Evolutionary conservation across 1,140 invertebrate species (phyloP).

Genomic region (Leptinotarsa undecemlineata): DNA sequence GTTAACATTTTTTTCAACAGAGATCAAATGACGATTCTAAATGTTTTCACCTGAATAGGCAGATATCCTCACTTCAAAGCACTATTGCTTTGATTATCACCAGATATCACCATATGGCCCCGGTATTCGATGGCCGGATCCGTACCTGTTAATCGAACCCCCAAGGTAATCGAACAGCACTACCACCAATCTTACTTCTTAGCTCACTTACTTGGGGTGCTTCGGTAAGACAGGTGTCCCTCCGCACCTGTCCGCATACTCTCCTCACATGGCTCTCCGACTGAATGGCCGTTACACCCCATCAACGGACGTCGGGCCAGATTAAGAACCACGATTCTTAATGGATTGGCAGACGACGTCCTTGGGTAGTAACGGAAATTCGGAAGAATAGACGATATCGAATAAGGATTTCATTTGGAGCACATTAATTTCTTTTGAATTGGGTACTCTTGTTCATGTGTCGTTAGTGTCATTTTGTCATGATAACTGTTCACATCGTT

Average conservation of each 20-base stretch:
- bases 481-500: too few species aligned
- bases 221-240: slow-evolving; percentile 23
- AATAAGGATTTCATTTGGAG: too few species aligned
- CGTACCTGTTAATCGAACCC: slow-evolving; percentile 3
- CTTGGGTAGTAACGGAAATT: neutral
- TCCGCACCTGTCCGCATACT: slow-evolving; percentile 18
- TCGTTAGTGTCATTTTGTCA: too few species aligned
- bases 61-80: too few species aligned
- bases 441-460: too few species aligned
- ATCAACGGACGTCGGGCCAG: slow-evolving; percentile 15
- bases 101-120: neutral
- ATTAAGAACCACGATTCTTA: slow-evolving; percentile 9
- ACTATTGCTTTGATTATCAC: too few species aligned
- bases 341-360: slow-evolving; percentile 4
- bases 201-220: slow-evolving; percentile 24
- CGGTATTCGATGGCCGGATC: neutral
- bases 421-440: too few species aligned
- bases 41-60: too few species aligned
- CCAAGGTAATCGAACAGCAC: slow-evolving; percentile 7
- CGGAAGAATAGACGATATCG: too few species aligned
- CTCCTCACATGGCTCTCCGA: slow-evolving; percentile 20
- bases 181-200: slow-evolving; percentile 17
- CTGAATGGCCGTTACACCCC: slow-evolving; percentile 27
- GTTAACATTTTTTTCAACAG: too few species aligned
- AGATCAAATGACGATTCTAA: too few species aligned